Percentiles rank a stretch among this genome's conserved stretches.
These are phyloP conservation scores for Diarsia rubi DNA, from an alignment of 2,888 invertebrate species.

Conservation along the genomic window DNA sequence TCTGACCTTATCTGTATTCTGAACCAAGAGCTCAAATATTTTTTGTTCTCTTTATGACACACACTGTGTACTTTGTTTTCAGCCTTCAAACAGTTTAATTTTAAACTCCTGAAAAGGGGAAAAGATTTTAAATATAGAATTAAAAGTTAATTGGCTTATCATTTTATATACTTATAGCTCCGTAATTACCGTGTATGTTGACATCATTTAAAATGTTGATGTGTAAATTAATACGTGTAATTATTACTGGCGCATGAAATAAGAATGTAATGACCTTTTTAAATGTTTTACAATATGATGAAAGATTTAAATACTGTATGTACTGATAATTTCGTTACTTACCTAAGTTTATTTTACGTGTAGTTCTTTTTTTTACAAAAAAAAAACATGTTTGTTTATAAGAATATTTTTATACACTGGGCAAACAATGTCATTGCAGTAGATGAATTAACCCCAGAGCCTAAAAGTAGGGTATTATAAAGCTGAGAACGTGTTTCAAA, in stretches of 20 bases:
- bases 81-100: constrained; percentile 11
- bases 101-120: constrained; percentile 8
- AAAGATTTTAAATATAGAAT: constrained; percentile 35
- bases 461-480: no score
- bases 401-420: no score
- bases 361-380: no score
- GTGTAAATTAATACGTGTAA: constrained; percentile 24
- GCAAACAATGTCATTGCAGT: no score
- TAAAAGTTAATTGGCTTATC: constrained; percentile 51
- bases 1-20: neutral
- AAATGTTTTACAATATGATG: neutral
- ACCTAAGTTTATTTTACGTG: no score
- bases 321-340: neutral
- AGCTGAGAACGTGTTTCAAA: no score
- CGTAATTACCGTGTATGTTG: constrained; percentile 42
- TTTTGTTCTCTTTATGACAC: neutral
- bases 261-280: neutral
- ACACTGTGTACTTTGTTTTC: neutral
- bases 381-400: no score
- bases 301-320: neutral
- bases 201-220: constrained; percentile 30
- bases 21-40: neutral
- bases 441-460: no score
- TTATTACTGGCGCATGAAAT: constrained; percentile 7
- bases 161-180: constrained; percentile 30